Conservation (phyloP, 2,888 invertebrate species). For the Oxycera nigricornis region DNA sequence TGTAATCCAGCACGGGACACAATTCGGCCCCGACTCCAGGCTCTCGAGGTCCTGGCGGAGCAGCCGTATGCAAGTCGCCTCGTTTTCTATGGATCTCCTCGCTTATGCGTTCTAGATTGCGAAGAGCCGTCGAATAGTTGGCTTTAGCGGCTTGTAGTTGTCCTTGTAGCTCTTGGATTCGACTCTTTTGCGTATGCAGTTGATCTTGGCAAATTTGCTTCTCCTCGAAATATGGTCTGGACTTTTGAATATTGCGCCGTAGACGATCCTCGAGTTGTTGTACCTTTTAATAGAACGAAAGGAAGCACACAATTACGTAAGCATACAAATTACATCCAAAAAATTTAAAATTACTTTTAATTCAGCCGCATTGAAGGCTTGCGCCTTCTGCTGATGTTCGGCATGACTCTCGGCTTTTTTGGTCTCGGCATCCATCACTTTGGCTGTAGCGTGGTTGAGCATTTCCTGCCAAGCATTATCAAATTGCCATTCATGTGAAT, state of each 20-base stretch:
- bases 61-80: constrained; percentile 55
- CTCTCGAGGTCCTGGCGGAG: constrained; percentile 63
- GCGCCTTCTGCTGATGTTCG: constrained; percentile 84
- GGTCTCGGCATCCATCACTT: constrained; percentile 93
- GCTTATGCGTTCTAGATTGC: constrained; percentile 86
- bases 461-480: constrained; percentile 98
- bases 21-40: constrained; percentile 81
- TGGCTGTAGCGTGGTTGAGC: constrained; percentile 93
- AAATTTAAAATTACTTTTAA: constrained; percentile 67
- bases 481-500: constrained; percentile 71
- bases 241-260: constrained; percentile 82
- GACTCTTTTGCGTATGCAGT: constrained; percentile 82
- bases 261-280: constrained; percentile 83
- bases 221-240: constrained; percentile 90
- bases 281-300: too few relatives aligned
- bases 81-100: constrained; percentile 80
- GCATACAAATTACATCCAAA: not conserved
- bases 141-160: constrained; percentile 76
- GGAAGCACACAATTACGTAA: too few relatives aligned
- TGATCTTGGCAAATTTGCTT: constrained; percentile 87
- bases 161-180: constrained; percentile 81
- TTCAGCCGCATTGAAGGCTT: constrained; percentile 82
- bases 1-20: constrained; percentile 63
- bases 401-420: constrained; percentile 87
- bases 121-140: constrained; percentile 82